Conservation (phyloP, 2,797 vertebrate genomes). For the Lagocephalus sceleratus region DNA sequence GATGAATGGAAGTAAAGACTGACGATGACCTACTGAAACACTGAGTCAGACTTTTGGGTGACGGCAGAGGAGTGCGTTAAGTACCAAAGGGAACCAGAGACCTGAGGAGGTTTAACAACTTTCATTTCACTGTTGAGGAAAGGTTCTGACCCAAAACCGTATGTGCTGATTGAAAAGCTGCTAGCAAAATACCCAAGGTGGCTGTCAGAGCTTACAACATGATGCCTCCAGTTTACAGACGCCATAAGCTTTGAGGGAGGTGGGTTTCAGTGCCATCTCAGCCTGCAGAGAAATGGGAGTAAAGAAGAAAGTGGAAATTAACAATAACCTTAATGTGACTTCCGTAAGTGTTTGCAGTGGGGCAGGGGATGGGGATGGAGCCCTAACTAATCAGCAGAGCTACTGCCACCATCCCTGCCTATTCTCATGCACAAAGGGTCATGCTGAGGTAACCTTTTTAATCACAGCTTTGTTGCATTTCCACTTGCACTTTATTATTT, state of each 20-base stretch:
- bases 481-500: too few species aligned
- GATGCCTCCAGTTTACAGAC: neutral
- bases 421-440: too few species aligned
- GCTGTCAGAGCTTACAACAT: neutral
- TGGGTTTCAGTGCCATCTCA: too few species aligned
- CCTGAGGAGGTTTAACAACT: conserved; percentile 42
- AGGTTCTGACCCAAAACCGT: conserved; percentile 30
- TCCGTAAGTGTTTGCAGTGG: neutral
- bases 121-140: conserved; percentile 27
- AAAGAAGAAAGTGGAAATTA: neutral
- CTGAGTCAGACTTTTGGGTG: conserved; percentile 39
- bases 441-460: too few species aligned
- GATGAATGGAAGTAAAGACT: conserved; percentile 46
- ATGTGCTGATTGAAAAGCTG: conserved; percentile 12
- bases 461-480: too few species aligned
- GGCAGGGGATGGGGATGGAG: neutral
- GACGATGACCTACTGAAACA: conserved; percentile 40
- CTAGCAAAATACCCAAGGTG: conserved; percentile 7
- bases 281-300: too few species aligned
- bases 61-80: conserved; percentile 47
- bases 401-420: too few species aligned
- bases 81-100: conserved; percentile 38
- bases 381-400: neutral
- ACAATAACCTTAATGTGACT: neutral
- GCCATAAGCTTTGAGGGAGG: neutral